Evolutionary conservation across 2,888 invertebrate genomes (phyloP).

Genomic region (Isotomurus palustris): DNA sequence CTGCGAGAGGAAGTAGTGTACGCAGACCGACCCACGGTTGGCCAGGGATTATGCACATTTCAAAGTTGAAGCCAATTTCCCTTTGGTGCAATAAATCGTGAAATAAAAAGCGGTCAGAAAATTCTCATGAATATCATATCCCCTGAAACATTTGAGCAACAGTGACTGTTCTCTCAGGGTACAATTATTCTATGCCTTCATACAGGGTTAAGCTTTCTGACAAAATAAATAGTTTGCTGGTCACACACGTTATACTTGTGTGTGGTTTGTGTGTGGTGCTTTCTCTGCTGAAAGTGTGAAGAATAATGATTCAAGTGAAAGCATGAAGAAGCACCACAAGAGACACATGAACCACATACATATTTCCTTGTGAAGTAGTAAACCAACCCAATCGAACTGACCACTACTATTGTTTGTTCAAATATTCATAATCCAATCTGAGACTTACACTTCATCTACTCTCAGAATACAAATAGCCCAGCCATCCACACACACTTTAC

Average conservation of each 20-base stretch:
- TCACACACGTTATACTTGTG: too few species aligned
- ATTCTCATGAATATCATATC: slow-evolving; percentile 41
- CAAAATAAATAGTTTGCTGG: too few species aligned
- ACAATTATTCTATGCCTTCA: too few species aligned
- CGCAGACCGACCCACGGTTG: too few species aligned
- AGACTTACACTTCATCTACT: slow-evolving; percentile 33
- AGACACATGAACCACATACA: neutral
- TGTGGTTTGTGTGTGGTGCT: too few species aligned
- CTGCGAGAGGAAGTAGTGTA: too few species aligned
- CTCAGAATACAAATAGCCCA: slow-evolving; percentile 33
- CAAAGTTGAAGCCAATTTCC: slow-evolving; percentile 41
- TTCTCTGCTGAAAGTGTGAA: neutral
- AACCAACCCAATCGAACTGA: slow-evolving; percentile 27
- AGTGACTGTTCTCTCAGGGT: too few species aligned
- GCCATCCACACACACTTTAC: neutral
- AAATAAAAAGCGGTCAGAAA: slow-evolving; percentile 41
- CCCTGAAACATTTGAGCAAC: neutral
- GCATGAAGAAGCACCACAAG: slow-evolving; percentile 7
- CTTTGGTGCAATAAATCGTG: slow-evolving; percentile 42
- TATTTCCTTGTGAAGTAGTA: neutral
- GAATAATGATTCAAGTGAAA: neutral
- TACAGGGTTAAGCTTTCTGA: too few species aligned
- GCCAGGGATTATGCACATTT: slow-evolving; percentile 27
- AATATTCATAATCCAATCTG: slow-evolving; percentile 46
- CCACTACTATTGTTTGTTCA: slow-evolving; percentile 41